Base-by-base conservation (phyloP, 2,888 invertebrate species). In the Meganola albula region DNA sequence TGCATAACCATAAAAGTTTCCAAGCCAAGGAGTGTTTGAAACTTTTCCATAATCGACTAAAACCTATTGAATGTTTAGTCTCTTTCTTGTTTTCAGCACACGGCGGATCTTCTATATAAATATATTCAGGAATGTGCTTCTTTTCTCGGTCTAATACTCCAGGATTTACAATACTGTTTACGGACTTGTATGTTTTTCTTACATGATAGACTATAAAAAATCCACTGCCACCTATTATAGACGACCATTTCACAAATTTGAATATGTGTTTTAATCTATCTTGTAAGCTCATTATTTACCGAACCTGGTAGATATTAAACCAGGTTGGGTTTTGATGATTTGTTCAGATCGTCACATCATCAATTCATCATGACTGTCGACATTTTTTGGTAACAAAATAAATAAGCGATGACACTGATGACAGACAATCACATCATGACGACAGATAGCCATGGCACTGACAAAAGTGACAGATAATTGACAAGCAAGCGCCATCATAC, bases 21-120 rank as follows among this genome's bases (percentile, higher is more conserved):
- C 90, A 90, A 1, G 92, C 91, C n/a, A 90, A 63, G 4, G 88
- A 89, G 54, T 89, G 88, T 53, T 90, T 89, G 9, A 90, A 71
- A 8, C 88, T 83, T 56, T 90, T 91, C 91, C 90, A 91, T 73
- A 83, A 72, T 7, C 75, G 66, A 16, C 62, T 48, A 1, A 82
- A 46, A 1, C 79, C 80, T 1, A 78, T 53, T 0, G 74, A 55
- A n/a, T 73, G 70, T 32, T 45, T 58, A 1, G 53, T 53, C 32
- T 72, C 65, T 32, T 48, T 63, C 24, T 64, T 66, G 2, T 58
- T 63, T 4, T 53, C 48, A 20, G 55, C 58, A 34, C 78, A 86
- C 0, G 71, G 62, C 0, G 84, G 84, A 35, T 87, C 87, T 24
- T 83, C 79, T 6, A 86, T 78, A 37, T 86, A 87, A 44, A 87